Evolutionary conservation across 2,888 invertebrate species (phyloP), one percentile per base, ranked within the genome.

Genomic region (Vesta saturnalis): DNA sequence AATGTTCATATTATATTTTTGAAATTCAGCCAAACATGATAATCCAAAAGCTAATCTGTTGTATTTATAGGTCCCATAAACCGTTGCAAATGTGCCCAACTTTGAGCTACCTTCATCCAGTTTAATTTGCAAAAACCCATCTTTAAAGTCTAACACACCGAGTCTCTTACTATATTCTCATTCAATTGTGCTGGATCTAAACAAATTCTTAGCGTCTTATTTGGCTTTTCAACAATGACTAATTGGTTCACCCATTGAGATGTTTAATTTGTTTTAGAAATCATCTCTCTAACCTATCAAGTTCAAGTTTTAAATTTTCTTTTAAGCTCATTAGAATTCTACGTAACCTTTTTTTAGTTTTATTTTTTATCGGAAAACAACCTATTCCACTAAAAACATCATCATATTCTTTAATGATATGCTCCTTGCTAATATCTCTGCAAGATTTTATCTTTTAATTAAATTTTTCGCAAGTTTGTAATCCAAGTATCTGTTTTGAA

Each of bases 1-100:
- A n/a, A 54, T 54, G 54, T 54, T 54, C 54, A 19, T 54, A 54
- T 54, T 54, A 19, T 54, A 54, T 16, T n/a, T 54, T 54, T 54
- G 54, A 19, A 54, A 54, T 54, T 54, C 54, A 19, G 19, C 19
- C 6, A 12, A 54, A 54, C 54, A 54, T 19, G 15, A 54, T 54
- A 54, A 19, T 54, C 21, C 54, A 54, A 54, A 54, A 18, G 46
- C 46, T 46, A 46, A 46, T 46, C 46, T 46, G 46, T 46, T 46
- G n/a, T 46, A 46, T 46, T 46, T 46, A 46, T 46, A 46, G 30
- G 10, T 30, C 5, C 30, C 30, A 30, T 30, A 30, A 30, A 30
- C 30, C 5, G 46, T 46, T 46, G 14, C 46, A 46, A 46, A 46
- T 14, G 46, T 46, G 15, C 46, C 4, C 14, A 46, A n/a, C n/a